A percentile compares a stretch with the other conserved stretches of the same genome.
These are phyloP conservation scores for Drosophila tropicalis DNA, from an alignment of 1,140 invertebrate species.

Conservation along the genomic window DNA sequence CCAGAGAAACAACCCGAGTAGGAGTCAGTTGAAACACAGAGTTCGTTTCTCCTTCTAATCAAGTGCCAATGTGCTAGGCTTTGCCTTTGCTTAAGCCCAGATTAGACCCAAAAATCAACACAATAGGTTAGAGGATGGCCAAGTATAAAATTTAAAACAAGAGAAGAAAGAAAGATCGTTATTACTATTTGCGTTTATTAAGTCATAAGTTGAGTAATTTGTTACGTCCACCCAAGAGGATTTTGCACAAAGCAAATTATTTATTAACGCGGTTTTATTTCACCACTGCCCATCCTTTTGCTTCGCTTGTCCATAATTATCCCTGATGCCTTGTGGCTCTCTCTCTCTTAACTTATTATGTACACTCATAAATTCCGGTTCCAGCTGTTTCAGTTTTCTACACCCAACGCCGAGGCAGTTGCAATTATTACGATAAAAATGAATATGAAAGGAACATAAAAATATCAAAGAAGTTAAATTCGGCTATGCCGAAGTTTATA, in stretches of 20 bases:
- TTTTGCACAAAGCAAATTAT: conserved; percentile 4
- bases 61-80: not conserved
- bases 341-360: not conserved
- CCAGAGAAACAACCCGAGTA: not conserved
- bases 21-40: not conserved
- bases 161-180: not conserved
- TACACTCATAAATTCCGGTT: conserved; percentile 35
- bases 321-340: not conserved
- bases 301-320: conserved; percentile 10
- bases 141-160: not conserved
- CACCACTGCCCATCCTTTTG: not conserved
- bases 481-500: too few species aligned
- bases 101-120: not conserved
- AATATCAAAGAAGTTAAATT: too few species aligned
- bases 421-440: conserved; percentile 57
- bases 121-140: conserved; percentile 3
- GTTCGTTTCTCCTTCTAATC: not conserved
- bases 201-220: too few species aligned
- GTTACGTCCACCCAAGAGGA: not conserved
- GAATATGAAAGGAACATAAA: not conserved
- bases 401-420: conserved; percentile 14
- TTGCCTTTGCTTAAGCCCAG: conserved; percentile 11
- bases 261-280: not conserved
- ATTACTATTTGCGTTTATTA: not conserved
- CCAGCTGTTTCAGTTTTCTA: conserved; percentile 40